phyloP scores from a whole-genome alignment of 1,140 invertebrate species.

The Diorhabda elongata region DNA sequence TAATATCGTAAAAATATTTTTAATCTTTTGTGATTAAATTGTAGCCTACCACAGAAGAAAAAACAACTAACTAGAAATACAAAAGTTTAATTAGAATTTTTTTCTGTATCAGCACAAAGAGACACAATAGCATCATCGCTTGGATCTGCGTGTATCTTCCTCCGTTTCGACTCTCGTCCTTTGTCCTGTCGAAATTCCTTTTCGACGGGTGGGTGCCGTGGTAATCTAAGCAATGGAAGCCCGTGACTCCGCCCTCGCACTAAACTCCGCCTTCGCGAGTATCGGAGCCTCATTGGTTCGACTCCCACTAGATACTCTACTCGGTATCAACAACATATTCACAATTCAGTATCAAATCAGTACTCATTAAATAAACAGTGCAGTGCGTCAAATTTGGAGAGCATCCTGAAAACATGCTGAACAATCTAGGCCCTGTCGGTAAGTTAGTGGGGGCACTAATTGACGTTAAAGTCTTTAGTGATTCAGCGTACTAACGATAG shows the following conservation, averaged over 20 bases:
- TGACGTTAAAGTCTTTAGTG: constrained; percentile 47
- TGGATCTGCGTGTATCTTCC: constrained; percentile 14
- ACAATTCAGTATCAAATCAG: constrained; percentile 50
- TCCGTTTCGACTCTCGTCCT: constrained; percentile 12
- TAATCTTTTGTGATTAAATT: too few species aligned
- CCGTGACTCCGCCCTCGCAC: constrained; percentile 25
- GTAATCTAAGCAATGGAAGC: constrained; percentile 35
- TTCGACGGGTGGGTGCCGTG: constrained; percentile 13
- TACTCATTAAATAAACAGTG: constrained; percentile 51
- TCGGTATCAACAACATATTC: constrained; percentile 44
- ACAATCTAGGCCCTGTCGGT: constrained; percentile 47
- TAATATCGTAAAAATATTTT: too few species aligned
- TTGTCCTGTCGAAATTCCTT: constrained; percentile 13
- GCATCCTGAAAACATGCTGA: constrained; percentile 40
- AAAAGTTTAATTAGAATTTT: constrained; percentile 31
- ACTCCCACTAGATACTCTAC: constrained; percentile 37
- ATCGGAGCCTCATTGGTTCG: constrained; percentile 34
- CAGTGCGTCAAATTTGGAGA: constrained; percentile 42
- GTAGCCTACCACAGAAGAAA: not conserved
- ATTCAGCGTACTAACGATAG: constrained; percentile 47
- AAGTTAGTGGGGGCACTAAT: constrained; percentile 48
- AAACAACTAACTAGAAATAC: constrained; percentile 11
- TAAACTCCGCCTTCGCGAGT: constrained; percentile 34
- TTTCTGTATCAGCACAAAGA: constrained; percentile 22
- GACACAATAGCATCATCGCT: constrained; percentile 9